phyloP scores from a whole-genome alignment of 2,113 vertebrate species.

The Crotalus tigris region DNA sequence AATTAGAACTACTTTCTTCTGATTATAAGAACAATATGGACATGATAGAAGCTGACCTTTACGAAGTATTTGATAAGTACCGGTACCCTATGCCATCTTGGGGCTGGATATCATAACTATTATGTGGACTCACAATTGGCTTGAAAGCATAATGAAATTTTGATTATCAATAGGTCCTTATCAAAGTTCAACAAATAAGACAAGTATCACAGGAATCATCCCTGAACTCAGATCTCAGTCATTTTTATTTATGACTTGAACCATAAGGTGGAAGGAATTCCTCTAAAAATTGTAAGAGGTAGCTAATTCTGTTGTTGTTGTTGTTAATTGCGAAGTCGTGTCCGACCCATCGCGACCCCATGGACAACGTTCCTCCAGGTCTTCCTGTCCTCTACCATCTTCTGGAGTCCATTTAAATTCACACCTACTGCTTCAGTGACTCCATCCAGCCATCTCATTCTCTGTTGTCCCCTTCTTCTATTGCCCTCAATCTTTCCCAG shows the following conservation, averaged over 20 bases:
- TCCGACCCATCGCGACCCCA: no score
- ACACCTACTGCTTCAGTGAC: no score
- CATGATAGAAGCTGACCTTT: not conserved
- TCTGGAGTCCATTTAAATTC: no score
- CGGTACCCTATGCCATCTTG: not conserved
- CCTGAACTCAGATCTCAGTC: not conserved
- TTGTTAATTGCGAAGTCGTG: no score
- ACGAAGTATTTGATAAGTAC: not conserved
- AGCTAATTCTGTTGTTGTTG: not conserved
- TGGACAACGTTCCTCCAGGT: no score
- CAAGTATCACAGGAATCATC: not conserved
- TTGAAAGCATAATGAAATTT: not conserved
- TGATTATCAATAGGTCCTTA: not conserved
- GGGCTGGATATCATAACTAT: not conserved
- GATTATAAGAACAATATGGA: not conserved
- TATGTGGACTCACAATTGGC: not conserved
- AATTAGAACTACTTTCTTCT: not conserved
- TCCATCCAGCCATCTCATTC: no score
- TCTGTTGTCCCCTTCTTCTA: no score
- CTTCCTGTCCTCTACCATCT: no score
- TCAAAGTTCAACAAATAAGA: not conserved
- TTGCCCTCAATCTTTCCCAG: no score
- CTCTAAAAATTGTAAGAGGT: not conserved
- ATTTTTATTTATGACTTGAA: not conserved
- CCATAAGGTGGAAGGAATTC: not conserved